Base-by-base conservation (phyloP, 2,113 vertebrate genomes). In the Podiceps cristatus region DNA sequence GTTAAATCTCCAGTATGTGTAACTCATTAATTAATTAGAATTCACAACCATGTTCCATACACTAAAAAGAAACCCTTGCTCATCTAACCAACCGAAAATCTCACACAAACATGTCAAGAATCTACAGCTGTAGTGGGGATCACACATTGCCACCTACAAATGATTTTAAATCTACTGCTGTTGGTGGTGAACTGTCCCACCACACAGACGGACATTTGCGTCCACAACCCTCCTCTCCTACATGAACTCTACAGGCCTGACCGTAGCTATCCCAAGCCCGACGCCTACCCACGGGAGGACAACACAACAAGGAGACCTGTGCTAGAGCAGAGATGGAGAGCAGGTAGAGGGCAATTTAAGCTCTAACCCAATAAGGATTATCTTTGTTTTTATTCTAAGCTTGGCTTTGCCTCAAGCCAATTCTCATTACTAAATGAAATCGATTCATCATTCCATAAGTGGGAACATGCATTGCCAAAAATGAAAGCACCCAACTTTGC, bases 381-480 rank as follows among this genome's bases (percentile, higher is more conserved):
- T 74, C 67, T 86, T 75, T 82, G 80, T 40, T 6, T 6, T 93
- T 68, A 89, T 84, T 85, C 44, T 58, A 71, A 71, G 62, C 68
- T 79, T 96, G 80, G 69, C 86, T 91, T 84, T 76, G 66, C 62
- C 69, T 93, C 80, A 82, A 84, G 69, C 31, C 40, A 96, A 16
- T 87, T 92, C 91, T 84, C 72, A 75, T 96, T 87, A 92, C 91
- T 96, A 96, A 95, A 96, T 85, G 18, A 84, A 95, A 96, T 89
- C 1, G 5, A 91, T 95, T 91, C 49, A 66, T 88, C 89, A 76
- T 93, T 95, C 89, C 45, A 15, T 72, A 92, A 93, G 58, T 50
- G 71, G 74, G 84, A 93, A 94, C 68, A 44, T 19, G 24, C 42
- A 52, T 8, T 89, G 80, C 86, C 86, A 91, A 91, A 83, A 91